A percentile compares a stretch with the other conserved stretches of the same genome.
phyloP scores from a whole-genome alignment of 92 coral and sea anemone species.

The Parazoanthus atlanticus region DNA sequence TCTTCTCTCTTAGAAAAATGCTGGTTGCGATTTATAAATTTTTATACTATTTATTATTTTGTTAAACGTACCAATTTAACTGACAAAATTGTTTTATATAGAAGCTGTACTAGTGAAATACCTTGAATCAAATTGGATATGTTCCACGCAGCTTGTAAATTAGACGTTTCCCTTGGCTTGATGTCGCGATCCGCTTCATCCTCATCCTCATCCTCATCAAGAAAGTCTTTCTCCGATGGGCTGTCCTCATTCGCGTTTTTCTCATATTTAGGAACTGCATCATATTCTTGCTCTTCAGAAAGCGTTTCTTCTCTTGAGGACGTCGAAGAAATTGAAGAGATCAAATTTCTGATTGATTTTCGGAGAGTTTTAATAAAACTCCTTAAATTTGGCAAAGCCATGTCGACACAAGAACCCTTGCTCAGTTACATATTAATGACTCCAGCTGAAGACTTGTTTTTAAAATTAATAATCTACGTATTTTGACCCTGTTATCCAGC shows the following conservation, averaged over 20 bases:
- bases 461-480: not conserved
- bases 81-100: not conserved
- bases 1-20: too few relatives aligned
- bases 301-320: not conserved
- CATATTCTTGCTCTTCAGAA: slow-evolving; percentile 46
- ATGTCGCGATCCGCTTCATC: slow-evolving; percentile 44
- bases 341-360: slow-evolving; percentile 6
- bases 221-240: slow-evolving; percentile 45
- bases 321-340: slow-evolving; percentile 3
- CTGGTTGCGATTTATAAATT: too few relatives aligned
- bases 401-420: not conserved
- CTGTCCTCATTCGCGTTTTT: slow-evolving; percentile 23
- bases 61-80: not conserved
- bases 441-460: not conserved
- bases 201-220: slow-evolving; percentile 59
- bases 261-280: slow-evolving; percentile 49
- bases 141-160: slow-evolving; percentile 96
- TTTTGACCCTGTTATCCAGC: not conserved
- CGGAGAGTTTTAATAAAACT: slow-evolving; percentile 1
- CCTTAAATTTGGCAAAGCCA: slow-evolving; percentile 34
- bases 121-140: slow-evolving; percentile 94
- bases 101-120: slow-evolving; percentile 11
- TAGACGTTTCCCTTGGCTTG: slow-evolving; percentile 72
- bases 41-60: too few relatives aligned
- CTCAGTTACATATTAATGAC: not conserved